Evolutionary conservation across 2,113 vertebrate species (phyloP).

Genomic region (Myotis davidii): DNA sequence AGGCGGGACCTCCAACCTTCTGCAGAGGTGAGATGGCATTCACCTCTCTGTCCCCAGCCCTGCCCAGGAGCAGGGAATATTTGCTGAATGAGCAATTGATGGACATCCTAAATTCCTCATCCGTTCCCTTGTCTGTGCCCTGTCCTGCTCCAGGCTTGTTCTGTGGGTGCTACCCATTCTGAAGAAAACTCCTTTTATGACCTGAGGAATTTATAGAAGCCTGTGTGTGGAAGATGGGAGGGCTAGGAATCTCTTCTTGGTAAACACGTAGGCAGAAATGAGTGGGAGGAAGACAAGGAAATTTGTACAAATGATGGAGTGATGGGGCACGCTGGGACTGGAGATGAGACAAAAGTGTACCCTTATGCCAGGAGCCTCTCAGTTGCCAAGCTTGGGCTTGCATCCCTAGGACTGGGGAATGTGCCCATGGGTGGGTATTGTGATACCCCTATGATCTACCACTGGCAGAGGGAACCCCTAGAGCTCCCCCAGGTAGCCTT

Average conservation of each 20-base stretch:
- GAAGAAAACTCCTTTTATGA: not conserved
- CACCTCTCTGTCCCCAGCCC: not conserved
- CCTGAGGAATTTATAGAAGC: constrained; percentile 33
- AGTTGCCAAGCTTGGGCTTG: not conserved
- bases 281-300: not conserved
- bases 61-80: not conserved
- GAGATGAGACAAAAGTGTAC: not conserved
- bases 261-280: not conserved
- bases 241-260: not conserved
- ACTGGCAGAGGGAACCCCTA: not conserved
- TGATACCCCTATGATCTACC: not conserved
- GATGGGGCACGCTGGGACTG: not conserved
- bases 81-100: not conserved
- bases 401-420: not conserved
- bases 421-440: not conserved
- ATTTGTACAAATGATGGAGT: not conserved
- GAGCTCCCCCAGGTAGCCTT: not conserved
- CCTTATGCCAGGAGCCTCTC: not conserved
- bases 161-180: not conserved
- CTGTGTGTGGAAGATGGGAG: not conserved
- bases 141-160: not conserved
- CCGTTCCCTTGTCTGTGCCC: not conserved
- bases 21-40: not conserved
- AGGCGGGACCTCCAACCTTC: not conserved
- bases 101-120: not conserved